phyloP scores from a whole-genome alignment of 2,888 invertebrate species.

The Acanthoscelides obtectus region DNA sequence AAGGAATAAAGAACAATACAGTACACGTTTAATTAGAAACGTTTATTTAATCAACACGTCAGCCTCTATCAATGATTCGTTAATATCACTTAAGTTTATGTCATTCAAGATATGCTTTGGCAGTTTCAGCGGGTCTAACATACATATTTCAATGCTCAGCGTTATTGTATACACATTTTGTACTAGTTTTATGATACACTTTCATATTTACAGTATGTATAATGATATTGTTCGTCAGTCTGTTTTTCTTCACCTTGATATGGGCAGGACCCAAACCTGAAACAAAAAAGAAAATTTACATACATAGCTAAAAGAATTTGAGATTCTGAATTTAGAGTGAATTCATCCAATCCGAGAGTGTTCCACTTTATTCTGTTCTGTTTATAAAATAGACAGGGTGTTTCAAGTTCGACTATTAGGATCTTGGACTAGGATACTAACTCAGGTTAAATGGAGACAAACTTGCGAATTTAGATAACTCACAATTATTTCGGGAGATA shows the following conservation, averaged over 20 bases:
- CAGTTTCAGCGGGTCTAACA: not conserved
- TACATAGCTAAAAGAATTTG: too few species aligned
- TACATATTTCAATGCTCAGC: not conserved
- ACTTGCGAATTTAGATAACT: too few species aligned
- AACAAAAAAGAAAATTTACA: too few species aligned
- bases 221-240: constrained; percentile 31
- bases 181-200: constrained; percentile 21
- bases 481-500: too few species aligned
- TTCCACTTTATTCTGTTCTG: too few species aligned
- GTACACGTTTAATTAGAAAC: not conserved
- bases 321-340: too few species aligned
- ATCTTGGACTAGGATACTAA: too few species aligned
- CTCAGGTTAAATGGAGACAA: too few species aligned
- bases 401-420: too few species aligned
- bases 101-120: not conserved
- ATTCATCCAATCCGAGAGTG: too few species aligned
- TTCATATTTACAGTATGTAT: constrained; percentile 21
- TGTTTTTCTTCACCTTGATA: not conserved
- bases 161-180: constrained; percentile 25
- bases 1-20: too few species aligned
- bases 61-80: not conserved
- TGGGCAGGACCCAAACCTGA: not conserved
- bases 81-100: not conserved
- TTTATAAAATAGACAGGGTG: too few species aligned
- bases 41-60: not conserved